Base-by-base conservation (phyloP, 37 sponge, comb jelly and placozoan species). In the Ephydatia muelleri region DNA sequence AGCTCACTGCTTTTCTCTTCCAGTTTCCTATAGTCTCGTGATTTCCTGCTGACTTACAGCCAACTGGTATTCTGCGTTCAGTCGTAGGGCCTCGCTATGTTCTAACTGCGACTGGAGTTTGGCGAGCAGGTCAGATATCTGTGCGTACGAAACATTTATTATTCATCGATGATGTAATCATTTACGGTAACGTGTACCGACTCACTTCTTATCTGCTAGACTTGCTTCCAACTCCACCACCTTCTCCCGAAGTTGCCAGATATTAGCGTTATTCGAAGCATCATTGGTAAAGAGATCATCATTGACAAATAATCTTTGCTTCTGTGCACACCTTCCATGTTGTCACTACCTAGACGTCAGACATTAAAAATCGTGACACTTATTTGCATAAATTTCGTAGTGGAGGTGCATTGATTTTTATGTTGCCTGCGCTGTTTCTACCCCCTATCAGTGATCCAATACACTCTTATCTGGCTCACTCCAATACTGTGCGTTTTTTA, bases 141-240 rank as follows among this genome's bases (percentile, higher is more conserved):
- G 68, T 47, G 22, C 25, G 33, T 0, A 35, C 4, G 13, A 48
- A 67, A 37, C 19, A 57, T n/a, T n/a, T 21, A 1, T 19, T 57
- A 5, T 37, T 16, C 47, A 73, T 9, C 32, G 5, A 3, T 6
- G 75, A 5, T 75, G 21, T 1, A 2, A 2, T 27, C 47, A 8
- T 34, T n/a, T 6, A 36, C 11, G 0, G 31, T n/a, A n/a, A n/a
- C n/a, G n/a, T n/a, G 37, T 1, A 35, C 6, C 36, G 21, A 34
- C 74, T 25, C 38, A 85, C 86, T 72, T 85, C 86, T 72, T 35
- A 11, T 85, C 79, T 0, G 86, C 86, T 5, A 85, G 65, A 40
- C 79, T 49, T 3, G 11, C 72, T 34, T 85, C 86, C 64, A 85
- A 39, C 40, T 85, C 72, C 57, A 31, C 34, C 32, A 83, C 83